Percentiles rank a stretch among this genome's conserved stretches.
phyloP scores from a whole-genome alignment of 2,113 vertebrate genomes.

The Genyomyrus donnyi region DNA sequence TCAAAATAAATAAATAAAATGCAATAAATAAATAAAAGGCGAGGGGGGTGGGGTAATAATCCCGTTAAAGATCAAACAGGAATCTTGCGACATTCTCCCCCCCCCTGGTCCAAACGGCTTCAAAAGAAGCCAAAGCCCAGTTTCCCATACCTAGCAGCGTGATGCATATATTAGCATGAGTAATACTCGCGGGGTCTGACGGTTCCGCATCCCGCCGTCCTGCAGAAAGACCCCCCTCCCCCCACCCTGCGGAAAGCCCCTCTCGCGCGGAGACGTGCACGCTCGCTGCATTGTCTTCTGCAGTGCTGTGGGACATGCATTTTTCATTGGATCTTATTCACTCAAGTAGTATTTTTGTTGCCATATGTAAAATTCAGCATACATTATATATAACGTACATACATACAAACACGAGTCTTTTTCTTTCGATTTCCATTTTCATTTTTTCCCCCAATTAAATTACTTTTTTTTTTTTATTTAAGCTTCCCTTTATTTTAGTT shows the following conservation, averaged over 20 bases:
- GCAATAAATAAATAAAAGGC: conserved; percentile 14
- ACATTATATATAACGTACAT: background rate
- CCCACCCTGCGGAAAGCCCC: background rate
- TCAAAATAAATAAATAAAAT: background rate
- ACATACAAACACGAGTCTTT: background rate
- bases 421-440: background rate
- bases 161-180: conserved; percentile 25
- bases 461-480: background rate
- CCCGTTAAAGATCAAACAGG: conserved; percentile 25
- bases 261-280: background rate
- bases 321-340: background rate
- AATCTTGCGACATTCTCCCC: background rate
- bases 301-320: background rate
- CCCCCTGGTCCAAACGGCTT: background rate
- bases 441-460: background rate
- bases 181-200: background rate
- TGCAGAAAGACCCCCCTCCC: background rate
- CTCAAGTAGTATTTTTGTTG: background rate
- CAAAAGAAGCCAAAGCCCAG: conserved; percentile 10
- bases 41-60: conserved; percentile 9
- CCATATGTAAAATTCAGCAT: background rate
- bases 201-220: background rate
- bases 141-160: background rate
- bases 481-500: background rate
- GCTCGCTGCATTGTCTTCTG: background rate